Evolutionary conservation across 2,113 vertebrate species (phyloP), one percentile per base, ranked within the genome.

Genomic region (Semicossyphus pulcher): DNA sequence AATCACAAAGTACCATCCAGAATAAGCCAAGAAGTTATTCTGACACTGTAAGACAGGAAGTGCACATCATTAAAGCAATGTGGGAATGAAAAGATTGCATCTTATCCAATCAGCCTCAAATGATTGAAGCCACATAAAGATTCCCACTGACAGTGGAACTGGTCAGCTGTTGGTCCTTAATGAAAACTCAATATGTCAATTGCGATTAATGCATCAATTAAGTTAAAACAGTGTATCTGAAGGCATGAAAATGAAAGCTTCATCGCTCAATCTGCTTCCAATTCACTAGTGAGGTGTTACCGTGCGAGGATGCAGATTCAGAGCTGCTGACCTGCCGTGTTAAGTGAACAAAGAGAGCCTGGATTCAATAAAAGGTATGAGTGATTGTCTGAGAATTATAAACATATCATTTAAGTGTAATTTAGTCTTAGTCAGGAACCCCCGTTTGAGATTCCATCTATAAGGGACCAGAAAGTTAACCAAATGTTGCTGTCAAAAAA

Each of bases 301-400:
- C 48, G 12, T 44, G 41, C 6, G 9, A 44, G 41, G n/a, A 18
- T 60, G 49, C 32, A 54, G 26, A 69, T 37, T 36, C 39, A 59
- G 61, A 63, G 26, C 21, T 52, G 63, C 52, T 84, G 68, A 80
- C 54, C 45, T 56, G 60, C 41, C 72, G 45, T 16, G 54, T 51
- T 32, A 56, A 61, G 71, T 25, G 54, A 61, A 60, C 47, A 64
- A 51, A 81, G 28, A 10, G 4, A 51, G 56, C 15, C 69, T 72
- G 78, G 74, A 76, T 45, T 65, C 42, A 81, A 81, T 81, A 69
- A 78, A 72, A 87, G 45, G 41, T 60, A 78, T 84, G 75, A 81
- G 34, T 59, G 36, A 78, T 2, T 36, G 74, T 76, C 78, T 76
- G 58, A 71, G 85, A 72, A 87, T 69, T 65, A 47, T 56, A 68